A percentile compares a stretch with the other conserved stretches of the same genome.
Conservation (phyloP, 2,797 vertebrate species). For the Myotis findleyi region DNA sequence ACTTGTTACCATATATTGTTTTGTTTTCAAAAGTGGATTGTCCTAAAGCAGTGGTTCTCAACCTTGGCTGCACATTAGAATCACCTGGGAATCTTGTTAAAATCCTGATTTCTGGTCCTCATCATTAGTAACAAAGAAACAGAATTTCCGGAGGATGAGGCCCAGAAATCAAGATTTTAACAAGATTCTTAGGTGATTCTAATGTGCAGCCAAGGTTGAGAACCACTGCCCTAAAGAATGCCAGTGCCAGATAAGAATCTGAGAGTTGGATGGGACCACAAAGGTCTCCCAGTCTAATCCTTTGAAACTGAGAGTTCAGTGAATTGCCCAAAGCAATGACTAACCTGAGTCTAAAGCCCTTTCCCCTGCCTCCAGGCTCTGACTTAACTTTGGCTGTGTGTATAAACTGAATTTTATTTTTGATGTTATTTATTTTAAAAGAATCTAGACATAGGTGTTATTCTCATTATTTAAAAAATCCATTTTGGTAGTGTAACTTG, state of each 20-base stretch:
- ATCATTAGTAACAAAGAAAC: too few relatives aligned
- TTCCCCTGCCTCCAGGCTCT: not conserved
- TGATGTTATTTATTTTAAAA: not conserved
- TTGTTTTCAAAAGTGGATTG: not conserved
- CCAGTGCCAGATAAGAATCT: not conserved
- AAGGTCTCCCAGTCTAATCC: not conserved
- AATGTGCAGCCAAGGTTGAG: too few relatives aligned
- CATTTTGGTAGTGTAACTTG: not conserved
- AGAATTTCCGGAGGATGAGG: too few relatives aligned
- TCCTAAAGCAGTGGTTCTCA: too few relatives aligned
- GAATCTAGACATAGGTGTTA: not conserved
- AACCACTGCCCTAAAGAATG: not conserved
- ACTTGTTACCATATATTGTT: not conserved
- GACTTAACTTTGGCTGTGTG: not conserved
- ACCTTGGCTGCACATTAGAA: too few relatives aligned
- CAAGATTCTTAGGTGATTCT: too few relatives aligned
- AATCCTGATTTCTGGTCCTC: too few relatives aligned
- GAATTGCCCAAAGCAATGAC: not conserved
- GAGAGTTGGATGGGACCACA: not conserved
- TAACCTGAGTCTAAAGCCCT: not conserved
- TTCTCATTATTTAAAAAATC: not conserved
- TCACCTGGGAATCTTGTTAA: too few relatives aligned
- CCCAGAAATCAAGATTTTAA: too few relatives aligned
- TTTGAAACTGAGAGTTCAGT: not conserved
- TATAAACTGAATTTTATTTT: constrained; percentile 6